Percentiles rank a stretch among this genome's conserved stretches.
phyloP scores from a whole-genome alignment of 2,888 invertebrate genomes.

The Agrotis clavis region DNA sequence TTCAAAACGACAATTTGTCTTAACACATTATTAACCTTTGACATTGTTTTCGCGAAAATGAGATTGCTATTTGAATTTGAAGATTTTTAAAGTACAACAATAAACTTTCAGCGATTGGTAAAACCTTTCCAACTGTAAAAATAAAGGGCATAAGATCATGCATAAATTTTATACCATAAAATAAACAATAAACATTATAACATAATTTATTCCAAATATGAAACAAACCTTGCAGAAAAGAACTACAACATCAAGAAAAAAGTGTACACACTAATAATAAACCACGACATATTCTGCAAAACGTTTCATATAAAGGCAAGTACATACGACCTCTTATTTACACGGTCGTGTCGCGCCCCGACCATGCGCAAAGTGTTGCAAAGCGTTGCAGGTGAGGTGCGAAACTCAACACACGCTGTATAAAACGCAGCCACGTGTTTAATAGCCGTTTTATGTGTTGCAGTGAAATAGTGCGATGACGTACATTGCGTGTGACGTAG shows the following conservation, averaged over 20 bases:
- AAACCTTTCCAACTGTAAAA: too few species aligned
- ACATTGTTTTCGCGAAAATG: too few species aligned
- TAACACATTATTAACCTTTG: too few species aligned
- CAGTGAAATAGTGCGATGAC: conserved; percentile 3
- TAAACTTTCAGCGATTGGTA: too few species aligned
- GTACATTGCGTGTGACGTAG: background rate
- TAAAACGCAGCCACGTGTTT: conserved; percentile 42
- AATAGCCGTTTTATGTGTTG: conserved; percentile 16
- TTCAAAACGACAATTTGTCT: too few species aligned
- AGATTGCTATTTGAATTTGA: too few species aligned
- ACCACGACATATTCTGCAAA: conserved; percentile 43
- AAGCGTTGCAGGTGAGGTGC: conserved; percentile 31
- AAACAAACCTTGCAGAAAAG: background rate
- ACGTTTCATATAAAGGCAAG: conserved; percentile 20
- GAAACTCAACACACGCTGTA: conserved; percentile 37
- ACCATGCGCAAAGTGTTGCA: conserved; percentile 15
- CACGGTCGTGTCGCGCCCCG: conserved; percentile 5
- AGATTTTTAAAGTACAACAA: too few species aligned
- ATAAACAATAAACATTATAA: too few species aligned
- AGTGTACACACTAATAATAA: conserved; percentile 14
- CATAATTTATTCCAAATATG: background rate
- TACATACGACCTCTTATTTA: conserved; percentile 28
- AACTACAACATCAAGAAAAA: background rate
- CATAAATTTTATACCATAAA: too few species aligned
- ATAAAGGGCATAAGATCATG: too few species aligned